phyloP scores from a whole-genome alignment of 2,797 vertebrate species.

The Halcyon chelicuti region DNA sequence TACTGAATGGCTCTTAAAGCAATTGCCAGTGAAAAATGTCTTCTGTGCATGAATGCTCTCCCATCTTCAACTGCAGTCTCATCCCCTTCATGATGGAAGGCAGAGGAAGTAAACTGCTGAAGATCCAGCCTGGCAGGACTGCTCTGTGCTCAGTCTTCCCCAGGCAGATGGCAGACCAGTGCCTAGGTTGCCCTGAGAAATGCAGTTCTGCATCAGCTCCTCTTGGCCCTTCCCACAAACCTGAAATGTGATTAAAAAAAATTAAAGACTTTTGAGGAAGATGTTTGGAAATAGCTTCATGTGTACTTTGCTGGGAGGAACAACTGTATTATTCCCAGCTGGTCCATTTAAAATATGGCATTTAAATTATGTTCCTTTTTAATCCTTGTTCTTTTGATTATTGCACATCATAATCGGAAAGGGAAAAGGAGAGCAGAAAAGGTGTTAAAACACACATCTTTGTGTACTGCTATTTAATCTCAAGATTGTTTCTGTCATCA shows the following conservation, averaged over 20 bases:
- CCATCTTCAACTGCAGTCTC: not conserved
- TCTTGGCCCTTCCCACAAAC: not conserved
- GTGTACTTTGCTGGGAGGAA: not conserved
- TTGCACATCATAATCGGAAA: not conserved
- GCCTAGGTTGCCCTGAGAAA: not conserved
- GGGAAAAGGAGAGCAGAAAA: not conserved
- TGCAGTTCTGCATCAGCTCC: not conserved
- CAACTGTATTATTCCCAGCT: not conserved
- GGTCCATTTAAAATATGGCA: not conserved
- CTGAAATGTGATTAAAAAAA: not conserved
- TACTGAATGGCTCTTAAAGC: not conserved
- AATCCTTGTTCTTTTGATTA: constrained; percentile 12
- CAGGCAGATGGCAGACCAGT: not conserved
- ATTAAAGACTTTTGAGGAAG: not conserved
- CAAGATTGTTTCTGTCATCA: constrained; percentile 36
- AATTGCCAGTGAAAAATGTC: not conserved
- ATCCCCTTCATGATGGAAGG: not conserved
- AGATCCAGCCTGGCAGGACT: not conserved
- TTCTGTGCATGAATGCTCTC: not conserved
- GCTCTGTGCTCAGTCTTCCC: not conserved
- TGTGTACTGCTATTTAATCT: constrained; percentile 5
- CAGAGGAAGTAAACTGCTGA: not conserved
- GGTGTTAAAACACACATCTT: not conserved
- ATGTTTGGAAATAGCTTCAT: not conserved
- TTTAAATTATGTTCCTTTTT: constrained; percentile 26